Evolutionary conservation across 2,888 invertebrate genomes (phyloP), one percentile per base, ranked within the genome.

Genomic region (Hypomecis atomaria): DNA sequence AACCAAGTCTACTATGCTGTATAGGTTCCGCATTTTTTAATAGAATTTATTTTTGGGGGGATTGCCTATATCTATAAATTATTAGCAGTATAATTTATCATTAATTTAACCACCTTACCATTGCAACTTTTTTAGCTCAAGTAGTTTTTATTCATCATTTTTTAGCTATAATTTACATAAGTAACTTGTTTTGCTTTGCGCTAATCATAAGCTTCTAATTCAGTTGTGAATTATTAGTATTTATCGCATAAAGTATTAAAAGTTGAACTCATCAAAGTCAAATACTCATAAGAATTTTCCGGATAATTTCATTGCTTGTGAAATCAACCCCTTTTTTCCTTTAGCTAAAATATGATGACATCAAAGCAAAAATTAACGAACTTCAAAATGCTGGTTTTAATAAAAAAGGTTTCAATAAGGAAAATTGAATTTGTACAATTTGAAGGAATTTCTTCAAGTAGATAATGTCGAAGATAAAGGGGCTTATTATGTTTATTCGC

Each of bases 361-460:
- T 72, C 71, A 71, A 72, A 74, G 73, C 33, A 44, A 62, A 67
- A 62, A 3, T 67, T 66, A 71, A 71, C 66, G 59, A 55, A 63
- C 59, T 65, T 48, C 48, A 60, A 69, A 68, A 64, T 9, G 71
- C 59, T 54, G 61, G 33, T 66, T 23, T 65, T 71, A 66, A 71
- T 70, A 52, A 62, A 62, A n/a, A 67, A 65, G 11, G 36, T 56
- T 44, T 40, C 44, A 49, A 47, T 59, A 42, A 47, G 36, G 23
- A 36, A 55, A 36, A 62, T 49, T 45, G 6, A 62, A 67, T 60
- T 66, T 58, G 47, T 5, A 11, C n/a, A 59, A 63, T 47, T 69
- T 68, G 69, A 47, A 60, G 53, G 37, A 49, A 59, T 60, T 64
- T 67, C 66, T 59, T 33, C 23, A 23, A 23, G 65, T 38, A 45